These are phyloP conservation scores for Triplophysa yarkandensis DNA, from an alignment of 2,797 vertebrate genomes.

Conservation along the genomic window DNA sequence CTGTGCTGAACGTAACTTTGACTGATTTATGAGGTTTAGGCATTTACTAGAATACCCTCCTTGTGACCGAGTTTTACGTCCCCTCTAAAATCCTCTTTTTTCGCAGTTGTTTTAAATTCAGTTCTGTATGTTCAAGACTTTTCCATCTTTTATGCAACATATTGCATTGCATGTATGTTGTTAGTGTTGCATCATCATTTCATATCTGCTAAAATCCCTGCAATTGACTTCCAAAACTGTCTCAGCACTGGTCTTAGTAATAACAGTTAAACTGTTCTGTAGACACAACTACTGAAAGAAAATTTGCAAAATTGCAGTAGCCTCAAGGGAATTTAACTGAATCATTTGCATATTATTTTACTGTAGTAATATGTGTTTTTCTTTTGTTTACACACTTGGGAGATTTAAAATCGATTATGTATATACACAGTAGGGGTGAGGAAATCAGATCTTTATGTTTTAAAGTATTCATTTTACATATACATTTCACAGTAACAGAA, in stretches of 20 bases:
- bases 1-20: slow-evolving; percentile 44
- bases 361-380: slow-evolving; percentile 1
- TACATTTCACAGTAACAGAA: too few species aligned
- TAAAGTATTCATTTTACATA: neutral
- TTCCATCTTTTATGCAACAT: slow-evolving; percentile 3
- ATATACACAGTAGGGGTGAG: neutral
- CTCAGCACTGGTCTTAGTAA: slow-evolving; percentile 8
- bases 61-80: neutral
- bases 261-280: slow-evolving; percentile 7
- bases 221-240: slow-evolving; percentile 26
- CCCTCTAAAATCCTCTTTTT: neutral
- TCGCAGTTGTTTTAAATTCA: slow-evolving; percentile 7
- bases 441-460: neutral
- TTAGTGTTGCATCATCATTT: slow-evolving; percentile 33
- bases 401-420: slow-evolving; percentile 17
- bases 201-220: slow-evolving; percentile 9
- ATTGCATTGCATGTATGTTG: slow-evolving; percentile 32
- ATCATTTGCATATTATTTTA: slow-evolving; percentile 5
- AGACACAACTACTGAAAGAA: slow-evolving; percentile 4
- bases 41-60: slow-evolving; percentile 19
- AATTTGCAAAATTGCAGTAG: slow-evolving; percentile 5
- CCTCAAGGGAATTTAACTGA: neutral
- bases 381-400: neutral
- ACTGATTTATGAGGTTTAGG: slow-evolving; percentile 57
- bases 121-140: slow-evolving; percentile 4